Base-by-base conservation (phyloP, 2,113 vertebrate genomes). In the Chiloscyllium plagiosum region DNA sequence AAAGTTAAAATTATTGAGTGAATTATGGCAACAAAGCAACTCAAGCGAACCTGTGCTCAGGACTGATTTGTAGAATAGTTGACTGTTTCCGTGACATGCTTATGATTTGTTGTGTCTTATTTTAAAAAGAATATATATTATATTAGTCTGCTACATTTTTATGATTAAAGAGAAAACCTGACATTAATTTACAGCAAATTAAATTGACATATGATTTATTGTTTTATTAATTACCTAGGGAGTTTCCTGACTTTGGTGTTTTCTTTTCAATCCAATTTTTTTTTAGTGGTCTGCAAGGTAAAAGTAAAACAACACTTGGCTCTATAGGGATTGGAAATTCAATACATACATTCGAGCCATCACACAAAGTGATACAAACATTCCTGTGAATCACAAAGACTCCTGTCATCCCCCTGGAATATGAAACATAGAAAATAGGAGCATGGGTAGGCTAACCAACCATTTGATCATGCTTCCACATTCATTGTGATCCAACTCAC, bases 61-160 rank as follows among this genome's bases (percentile, higher is more conserved):
- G 89, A 22, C 12, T 93, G 20, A 42, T 93, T 93, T 93, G 61
- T 93, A n/a, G 89, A 93, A 92, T 29, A 65, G 87, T 92, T 15
- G n/a, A 61, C 29, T 33, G 86, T 83, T 22, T 89, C 47, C 61
- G 26, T 61, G 52, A 90, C 52, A 61, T 61, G 29, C 52, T 33
- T 90, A 90, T 83, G 37, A 47, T 33, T 90, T 90, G 89, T 68
- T 66, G 12, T 33, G 52, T 65, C 4, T 61, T 66, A 20, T 68
- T 65, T 93, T 37, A 20, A 4, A 83, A 83, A 37, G 33, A 92
- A 5, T 66, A 37, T 87, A 56, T 61, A 66, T 19, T 93, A 93
- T 93, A 66, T 66, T 68, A 66, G 20, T 93, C 61, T 93, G 61
- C 61, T 37, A 66, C 17, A 47, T 19, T 37, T 87, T 92, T 61